Percentiles rank a stretch among this genome's conserved stretches.
Evolutionary conservation across 2,797 vertebrate genomes (phyloP).

Genomic region (Silurus aristotelis): DNA sequence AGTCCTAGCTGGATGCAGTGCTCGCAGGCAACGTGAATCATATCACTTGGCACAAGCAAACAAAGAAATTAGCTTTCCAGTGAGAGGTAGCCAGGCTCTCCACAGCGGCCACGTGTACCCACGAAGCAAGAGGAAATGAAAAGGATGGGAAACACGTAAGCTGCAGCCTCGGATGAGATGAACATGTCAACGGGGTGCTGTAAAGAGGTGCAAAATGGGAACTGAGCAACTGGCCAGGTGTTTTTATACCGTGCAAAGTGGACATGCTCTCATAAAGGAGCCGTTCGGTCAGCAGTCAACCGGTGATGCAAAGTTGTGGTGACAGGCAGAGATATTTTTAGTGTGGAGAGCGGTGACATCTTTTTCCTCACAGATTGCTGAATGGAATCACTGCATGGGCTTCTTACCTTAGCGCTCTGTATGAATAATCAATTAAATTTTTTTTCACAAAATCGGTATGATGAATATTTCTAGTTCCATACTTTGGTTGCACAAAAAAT

Average conservation of each 20-base stretch:
- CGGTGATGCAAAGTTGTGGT: slow-evolving; percentile 21
- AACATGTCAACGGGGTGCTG: neutral
- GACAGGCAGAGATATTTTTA: slow-evolving; percentile 33
- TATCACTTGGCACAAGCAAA: slow-evolving; percentile 51
- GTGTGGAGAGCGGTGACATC: slow-evolving; percentile 11
- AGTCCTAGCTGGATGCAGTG: slow-evolving; percentile 43
- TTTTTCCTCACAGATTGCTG: neutral
- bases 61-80: slow-evolving; percentile 59
- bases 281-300: slow-evolving; percentile 21
- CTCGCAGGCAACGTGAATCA: slow-evolving; percentile 52
- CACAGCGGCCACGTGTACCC: slow-evolving; percentile 23
- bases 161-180: slow-evolving; percentile 42
- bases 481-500: neutral
- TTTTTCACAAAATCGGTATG: neutral
- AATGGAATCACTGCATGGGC: neutral
- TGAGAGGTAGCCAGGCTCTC: slow-evolving; percentile 48
- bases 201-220: slow-evolving; percentile 32
- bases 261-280: neutral
- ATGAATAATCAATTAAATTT: neutral
- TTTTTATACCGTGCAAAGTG: slow-evolving; percentile 16
- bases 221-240: slow-evolving; percentile 31
- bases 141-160: slow-evolving; percentile 39
- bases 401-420: neutral
- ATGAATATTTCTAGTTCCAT: neutral
- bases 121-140: slow-evolving; percentile 44